These are phyloP conservation scores for Ia io DNA, from an alignment of 2,113 vertebrate species.

Conservation along the genomic window DNA sequence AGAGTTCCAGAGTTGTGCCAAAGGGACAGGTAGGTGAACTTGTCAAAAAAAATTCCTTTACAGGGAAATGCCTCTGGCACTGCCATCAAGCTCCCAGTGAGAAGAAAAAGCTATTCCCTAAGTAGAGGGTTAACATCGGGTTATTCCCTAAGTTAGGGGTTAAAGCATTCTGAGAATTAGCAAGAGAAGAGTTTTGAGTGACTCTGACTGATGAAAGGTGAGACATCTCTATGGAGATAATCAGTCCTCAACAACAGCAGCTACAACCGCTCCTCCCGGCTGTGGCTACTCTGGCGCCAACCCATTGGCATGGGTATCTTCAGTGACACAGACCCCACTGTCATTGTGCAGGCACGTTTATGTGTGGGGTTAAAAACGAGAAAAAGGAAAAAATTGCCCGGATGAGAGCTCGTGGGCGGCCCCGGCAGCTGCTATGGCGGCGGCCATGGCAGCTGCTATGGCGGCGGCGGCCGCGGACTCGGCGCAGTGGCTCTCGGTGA, in stretches of 20 bases:
- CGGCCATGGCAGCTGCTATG: too few relatives aligned
- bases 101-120: neutral
- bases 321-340: neutral
- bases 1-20: neutral
- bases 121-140: constrained; percentile 4
- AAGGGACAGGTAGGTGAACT: neutral
- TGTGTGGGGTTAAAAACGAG: neutral
- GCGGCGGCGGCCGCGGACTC: too few relatives aligned
- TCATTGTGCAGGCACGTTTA: neutral
- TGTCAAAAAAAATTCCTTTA: neutral
- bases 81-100: neutral
- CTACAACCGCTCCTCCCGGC: neutral
- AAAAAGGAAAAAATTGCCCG: too few relatives aligned
- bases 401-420: too few relatives aligned
- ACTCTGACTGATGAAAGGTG: neutral
- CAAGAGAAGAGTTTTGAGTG: constrained; percentile 21
- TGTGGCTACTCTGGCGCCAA: neutral
- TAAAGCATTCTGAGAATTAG: constrained; percentile 26
- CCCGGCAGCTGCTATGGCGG: too few relatives aligned
- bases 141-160: neutral
- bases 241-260: neutral
- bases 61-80: neutral
- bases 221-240: neutral
- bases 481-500: too few relatives aligned
- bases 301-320: neutral